phyloP scores from a whole-genome alignment of 2,888 invertebrate species.

The Seladonia tumulorum region DNA sequence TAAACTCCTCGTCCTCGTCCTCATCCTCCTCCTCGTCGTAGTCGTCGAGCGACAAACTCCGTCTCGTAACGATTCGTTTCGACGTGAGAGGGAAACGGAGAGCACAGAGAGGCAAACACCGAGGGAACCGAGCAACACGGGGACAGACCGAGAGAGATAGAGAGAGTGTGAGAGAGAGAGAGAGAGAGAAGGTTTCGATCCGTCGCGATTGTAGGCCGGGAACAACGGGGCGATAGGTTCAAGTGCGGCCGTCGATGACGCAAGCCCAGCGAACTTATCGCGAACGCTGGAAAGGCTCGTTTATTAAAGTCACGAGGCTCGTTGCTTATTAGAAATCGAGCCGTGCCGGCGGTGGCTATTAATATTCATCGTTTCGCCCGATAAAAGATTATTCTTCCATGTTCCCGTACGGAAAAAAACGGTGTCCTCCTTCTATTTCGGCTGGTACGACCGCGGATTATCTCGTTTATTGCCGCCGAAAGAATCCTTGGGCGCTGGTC shows the following conservation, averaged over 20 bases:
- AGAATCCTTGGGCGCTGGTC: slow-evolving; percentile 8
- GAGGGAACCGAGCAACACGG: neutral
- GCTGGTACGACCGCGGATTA: slow-evolving; percentile 26
- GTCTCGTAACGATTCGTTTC: slow-evolving; percentile 32
- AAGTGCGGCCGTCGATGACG: slow-evolving; percentile 21
- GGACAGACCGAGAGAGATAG: neutral
- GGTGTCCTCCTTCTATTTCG: slow-evolving; percentile 32
- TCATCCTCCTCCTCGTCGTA: no score
- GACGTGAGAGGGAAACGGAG: neutral
- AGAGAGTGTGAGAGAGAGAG: neutral
- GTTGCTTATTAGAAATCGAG: slow-evolving; percentile 68
- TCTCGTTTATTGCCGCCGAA: slow-evolving; percentile 54
- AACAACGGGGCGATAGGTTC: neutral
- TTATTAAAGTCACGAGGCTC: slow-evolving; percentile 67
- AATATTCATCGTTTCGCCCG: slow-evolving; percentile 76
- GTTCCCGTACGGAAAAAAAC: neutral
- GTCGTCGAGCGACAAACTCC: neutral
- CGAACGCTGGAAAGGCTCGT: slow-evolving; percentile 51
- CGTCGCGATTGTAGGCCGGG: slow-evolving; percentile 18
- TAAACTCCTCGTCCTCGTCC: slow-evolving; percentile 3
- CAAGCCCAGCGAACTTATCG: slow-evolving; percentile 12
- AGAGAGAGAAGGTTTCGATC: slow-evolving; percentile 14
- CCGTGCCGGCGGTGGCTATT: slow-evolving; percentile 67
- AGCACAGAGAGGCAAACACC: neutral
- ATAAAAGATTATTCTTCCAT: slow-evolving; percentile 63